A percentile compares a stretch with the other conserved stretches of the same genome.
Evolutionary conservation across 2,797 vertebrate genomes (phyloP).

Genomic region (Alfaro cultratus): DNA sequence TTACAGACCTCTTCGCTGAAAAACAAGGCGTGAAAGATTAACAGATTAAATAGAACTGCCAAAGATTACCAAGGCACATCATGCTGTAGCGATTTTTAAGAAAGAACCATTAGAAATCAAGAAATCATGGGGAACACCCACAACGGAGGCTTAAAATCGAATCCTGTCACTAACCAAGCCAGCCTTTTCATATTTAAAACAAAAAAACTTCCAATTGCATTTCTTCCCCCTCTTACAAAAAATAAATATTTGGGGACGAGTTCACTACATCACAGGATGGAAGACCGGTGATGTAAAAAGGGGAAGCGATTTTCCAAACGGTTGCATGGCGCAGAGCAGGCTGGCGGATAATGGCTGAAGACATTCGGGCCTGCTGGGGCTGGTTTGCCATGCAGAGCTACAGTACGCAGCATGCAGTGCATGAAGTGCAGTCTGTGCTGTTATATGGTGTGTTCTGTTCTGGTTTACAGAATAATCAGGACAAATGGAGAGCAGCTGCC

Average conservation of each 20-base stretch:
- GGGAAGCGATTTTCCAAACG: slow-evolving; percentile 39
- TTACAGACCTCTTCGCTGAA: not conserved
- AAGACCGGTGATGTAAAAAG: slow-evolving; percentile 34
- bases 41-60: not conserved
- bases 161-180: not conserved
- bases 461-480: slow-evolving; percentile 67
- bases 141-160: not conserved
- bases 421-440: slow-evolving; percentile 62
- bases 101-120: not conserved
- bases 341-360: slow-evolving; percentile 60
- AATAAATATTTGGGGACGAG: not conserved
- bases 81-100: not conserved
- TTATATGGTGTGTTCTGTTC: slow-evolving; percentile 61
- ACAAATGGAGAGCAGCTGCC: slow-evolving; percentile 77
- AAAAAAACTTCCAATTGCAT: not conserved
- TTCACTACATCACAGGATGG: not conserved
- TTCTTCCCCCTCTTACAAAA: not conserved
- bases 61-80: not conserved
- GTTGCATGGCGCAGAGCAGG: slow-evolving; percentile 35
- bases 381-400: slow-evolving; percentile 65
- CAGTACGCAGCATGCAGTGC: slow-evolving; percentile 57
- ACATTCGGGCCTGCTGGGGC: slow-evolving; percentile 76
- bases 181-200: not conserved
- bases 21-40: not conserved
- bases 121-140: not conserved